These are phyloP conservation scores for Cheumatopsyche charites DNA, from an alignment of 1,140 invertebrate genomes.

Conservation along the genomic window DNA sequence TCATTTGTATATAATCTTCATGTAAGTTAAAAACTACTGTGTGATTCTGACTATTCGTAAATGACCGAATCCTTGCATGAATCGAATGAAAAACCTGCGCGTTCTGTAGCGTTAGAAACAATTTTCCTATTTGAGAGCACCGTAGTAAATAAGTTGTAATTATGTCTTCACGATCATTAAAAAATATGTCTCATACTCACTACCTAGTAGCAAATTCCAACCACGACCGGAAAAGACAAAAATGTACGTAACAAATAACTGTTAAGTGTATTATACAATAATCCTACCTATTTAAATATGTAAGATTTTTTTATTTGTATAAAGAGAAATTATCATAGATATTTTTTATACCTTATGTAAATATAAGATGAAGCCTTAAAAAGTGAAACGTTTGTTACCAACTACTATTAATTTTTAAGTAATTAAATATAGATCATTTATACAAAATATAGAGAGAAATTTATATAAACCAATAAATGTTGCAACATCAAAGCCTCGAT, in stretches of 20 bases:
- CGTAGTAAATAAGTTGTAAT: slow-evolving; percentile 38
- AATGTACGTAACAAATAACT: slow-evolving; percentile 49
- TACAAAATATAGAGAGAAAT: slow-evolving; percentile 49
- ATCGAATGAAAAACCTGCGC: slow-evolving; percentile 18
- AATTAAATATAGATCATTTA: slow-evolving; percentile 48
- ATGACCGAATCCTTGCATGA: slow-evolving; percentile 2
- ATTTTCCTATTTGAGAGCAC: slow-evolving; percentile 49
- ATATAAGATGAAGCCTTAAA: slow-evolving; percentile 49
- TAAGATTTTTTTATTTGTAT: slow-evolving; percentile 46
- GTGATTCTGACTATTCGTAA: slow-evolving; percentile 21
- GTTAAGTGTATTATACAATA: slow-evolving; percentile 46
- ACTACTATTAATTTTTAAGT: slow-evolving; percentile 48
- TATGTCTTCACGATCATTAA: slow-evolving; percentile 26
- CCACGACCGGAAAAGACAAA: slow-evolving; percentile 29
- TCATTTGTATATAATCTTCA: slow-evolving; percentile 23
- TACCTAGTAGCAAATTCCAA: slow-evolving; percentile 23
- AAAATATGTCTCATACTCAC: slow-evolving; percentile 24
- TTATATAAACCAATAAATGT: slow-evolving; percentile 49
- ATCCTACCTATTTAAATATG: slow-evolving; percentile 49
- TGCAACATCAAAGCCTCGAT: slow-evolving; percentile 24
- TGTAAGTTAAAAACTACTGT: slow-evolving; percentile 17
- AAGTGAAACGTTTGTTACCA: slow-evolving; percentile 50
- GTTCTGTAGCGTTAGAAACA: slow-evolving; percentile 30
- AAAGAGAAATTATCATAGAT: slow-evolving; percentile 43
- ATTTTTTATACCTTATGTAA: slow-evolving; percentile 47